Conservation (phyloP, 2,797 vertebrate genomes). For the Rhincodon typus region DNA sequence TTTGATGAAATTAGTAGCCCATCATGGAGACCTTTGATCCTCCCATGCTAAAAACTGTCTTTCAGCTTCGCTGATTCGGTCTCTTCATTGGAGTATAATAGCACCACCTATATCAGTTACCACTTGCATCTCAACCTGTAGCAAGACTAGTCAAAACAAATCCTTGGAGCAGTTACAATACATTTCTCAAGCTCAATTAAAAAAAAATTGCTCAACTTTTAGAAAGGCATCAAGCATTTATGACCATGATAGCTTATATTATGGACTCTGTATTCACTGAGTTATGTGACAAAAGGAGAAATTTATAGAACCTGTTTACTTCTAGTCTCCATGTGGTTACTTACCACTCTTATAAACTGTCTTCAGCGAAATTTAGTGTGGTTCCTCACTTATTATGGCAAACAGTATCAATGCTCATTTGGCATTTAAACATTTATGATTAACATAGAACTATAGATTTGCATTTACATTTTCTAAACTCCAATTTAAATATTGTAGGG, state of each 20-base stretch:
- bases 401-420: background rate
- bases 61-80: background rate
- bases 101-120: background rate
- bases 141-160: background rate
- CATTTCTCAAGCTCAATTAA: background rate
- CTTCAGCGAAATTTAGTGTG: no score
- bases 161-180: background rate
- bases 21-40: background rate
- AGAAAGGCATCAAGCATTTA: background rate
- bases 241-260: background rate
- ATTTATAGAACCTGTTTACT: background rate
- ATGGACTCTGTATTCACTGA: background rate
- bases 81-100: background rate
- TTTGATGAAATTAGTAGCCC: background rate
- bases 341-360: background rate
- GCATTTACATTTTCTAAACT: background rate
- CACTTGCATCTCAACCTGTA: background rate
- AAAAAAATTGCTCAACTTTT: background rate
- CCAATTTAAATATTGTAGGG: background rate
- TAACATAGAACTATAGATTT: background rate
- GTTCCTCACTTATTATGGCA: background rate
- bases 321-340: background rate
- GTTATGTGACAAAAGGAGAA: background rate
- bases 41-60: background rate
- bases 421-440: background rate